Base-by-base conservation (phyloP, 2,113 vertebrate species). In the Tauraco erythrolophus region DNA sequence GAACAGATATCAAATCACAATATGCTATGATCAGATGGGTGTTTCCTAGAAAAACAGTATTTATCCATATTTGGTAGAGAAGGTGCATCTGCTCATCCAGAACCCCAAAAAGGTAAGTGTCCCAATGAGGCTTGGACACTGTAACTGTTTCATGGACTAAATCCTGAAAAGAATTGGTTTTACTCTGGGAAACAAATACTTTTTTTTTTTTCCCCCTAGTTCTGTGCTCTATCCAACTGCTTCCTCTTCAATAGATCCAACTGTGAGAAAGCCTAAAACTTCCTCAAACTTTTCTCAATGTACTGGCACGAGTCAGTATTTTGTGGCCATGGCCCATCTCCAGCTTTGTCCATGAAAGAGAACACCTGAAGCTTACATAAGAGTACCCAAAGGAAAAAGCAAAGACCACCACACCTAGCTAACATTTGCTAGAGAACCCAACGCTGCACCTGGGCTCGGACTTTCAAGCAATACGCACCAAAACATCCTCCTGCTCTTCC, bases 61-160 rank as follows among this genome's bases (percentile, higher is more conserved):
- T 92, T 92, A 66, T 35, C 60, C 30, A 9, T 11, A 31, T n/a
- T 39, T 79, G 50, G 37, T 18, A 8, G 22, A 62, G 27, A 45
- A 95, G n/a, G 62, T 46, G 48, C 86, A 81, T 30, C 80, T 92
- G 80, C 80, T 91, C 84, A 46, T 25, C n/a, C 80, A 78, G 62
- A 77, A 65, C 18, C n/a, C 60, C 7, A 27, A 76, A 41, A 30
- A n/a, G 39, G 3, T 3, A 30, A 45, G 17, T 33, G 28, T 78
- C 43, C 46, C 51, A 58, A 0, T 2, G 69, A 70, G 64, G 28
- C 16, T 21, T 23, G 46, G 37, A 51, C 46, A 21, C 33, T 30
- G 5, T 5, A 30, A 31, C 25, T n/a, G 50, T n/a, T 74, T 70
- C 3, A 1, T 5, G 22, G 64, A 24, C 19, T 79, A 72, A 91